phyloP scores from a whole-genome alignment of 2,113 vertebrate genomes.

The Psittacula cyanocephala region DNA sequence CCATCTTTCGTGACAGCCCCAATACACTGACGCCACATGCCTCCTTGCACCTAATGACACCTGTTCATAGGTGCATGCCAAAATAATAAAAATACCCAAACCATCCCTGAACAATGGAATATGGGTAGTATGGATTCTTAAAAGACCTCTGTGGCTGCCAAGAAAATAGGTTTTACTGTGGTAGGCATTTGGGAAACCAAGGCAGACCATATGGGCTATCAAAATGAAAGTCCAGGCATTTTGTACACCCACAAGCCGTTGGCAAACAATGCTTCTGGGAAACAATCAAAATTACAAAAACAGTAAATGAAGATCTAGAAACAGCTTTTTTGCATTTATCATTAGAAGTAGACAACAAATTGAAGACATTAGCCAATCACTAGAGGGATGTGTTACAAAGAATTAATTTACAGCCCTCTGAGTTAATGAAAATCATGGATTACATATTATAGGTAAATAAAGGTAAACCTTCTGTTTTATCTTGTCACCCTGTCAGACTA shows the following conservation, averaged over 20 bases:
- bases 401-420: neutral
- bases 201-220: neutral
- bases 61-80: slow-evolving; percentile 48
- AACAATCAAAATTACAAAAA: neutral
- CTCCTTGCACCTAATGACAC: slow-evolving; percentile 53
- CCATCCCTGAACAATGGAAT: neutral
- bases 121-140: neutral
- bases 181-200: slow-evolving; percentile 16
- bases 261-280: neutral
- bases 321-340: neutral
- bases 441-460: neutral
- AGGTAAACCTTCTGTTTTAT: neutral
- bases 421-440: neutral
- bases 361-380: neutral
- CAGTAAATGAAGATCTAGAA: neutral
- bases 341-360: neutral
- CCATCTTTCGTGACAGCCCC: slow-evolving; percentile 60
- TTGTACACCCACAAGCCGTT: slow-evolving; percentile 31
- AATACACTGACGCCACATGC: slow-evolving; percentile 12
- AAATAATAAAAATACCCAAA: neutral
- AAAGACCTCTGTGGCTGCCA: neutral
- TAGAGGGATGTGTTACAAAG: neutral
- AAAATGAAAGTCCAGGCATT: neutral
- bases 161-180: neutral
- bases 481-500: neutral